Evolutionary conservation across 1,140 invertebrate species (phyloP), one percentile per base, ranked within the genome.

Genomic region (Antheraea mylitta): DNA sequence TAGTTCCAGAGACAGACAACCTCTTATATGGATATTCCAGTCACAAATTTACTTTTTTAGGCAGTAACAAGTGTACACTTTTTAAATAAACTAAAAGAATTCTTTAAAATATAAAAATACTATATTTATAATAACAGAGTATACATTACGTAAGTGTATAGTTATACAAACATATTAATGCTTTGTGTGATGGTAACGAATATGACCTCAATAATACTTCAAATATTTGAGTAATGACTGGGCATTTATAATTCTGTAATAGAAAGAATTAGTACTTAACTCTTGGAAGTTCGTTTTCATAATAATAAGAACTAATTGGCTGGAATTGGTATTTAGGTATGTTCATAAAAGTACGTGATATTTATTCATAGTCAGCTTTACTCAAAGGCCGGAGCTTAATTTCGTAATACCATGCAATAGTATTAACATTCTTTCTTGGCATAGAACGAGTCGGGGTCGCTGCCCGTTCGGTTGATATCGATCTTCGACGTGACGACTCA

Each of bases 391-490:
- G 45, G 5, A 53, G 45, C 45, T 53, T 30, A 37, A 63, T 63
- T 6, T 63, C n/a, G 22, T 37, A 63, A 36, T 63, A 53, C 8
- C 30, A 63, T 63, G 30, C 19, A 22, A 64, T 64, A 13, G 48
- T 18, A 66, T 59, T 66, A 58, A 59, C 63, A 64, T 45, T 65
- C 18, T 48, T 64, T 70, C 38, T 64, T 60, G 30, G 58, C 63
- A 58, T 68, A 64, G 66, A 72, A 68, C 61, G 66, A 62, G 18
- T 18, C 63, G 74, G 69, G 74, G 71, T 76, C 74, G 74, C 68
- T 71, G 74, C 38, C 74, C 71, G 74, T 66, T 64, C 65, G 74
- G 18, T 77, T 68, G 68, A 74, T 77, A 80, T 80, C 75, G 75
- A 80, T 77, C 72, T 75, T 42, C 58, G 60, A 69, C 69, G 62